phyloP scores from a whole-genome alignment of 2,888 invertebrate species.

The Drosophila meridiana region DNA sequence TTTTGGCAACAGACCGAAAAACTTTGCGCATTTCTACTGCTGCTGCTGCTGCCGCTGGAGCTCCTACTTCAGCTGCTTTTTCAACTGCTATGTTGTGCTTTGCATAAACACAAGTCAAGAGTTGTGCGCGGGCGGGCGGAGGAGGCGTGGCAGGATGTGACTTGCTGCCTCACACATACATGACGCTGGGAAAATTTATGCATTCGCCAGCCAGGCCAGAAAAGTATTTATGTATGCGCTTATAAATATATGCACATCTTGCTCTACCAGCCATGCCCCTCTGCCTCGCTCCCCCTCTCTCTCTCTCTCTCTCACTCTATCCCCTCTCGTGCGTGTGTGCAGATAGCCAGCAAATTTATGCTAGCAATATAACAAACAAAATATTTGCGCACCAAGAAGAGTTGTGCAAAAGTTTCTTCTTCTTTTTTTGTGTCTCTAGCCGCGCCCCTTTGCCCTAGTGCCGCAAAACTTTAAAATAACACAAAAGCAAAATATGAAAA shows the following conservation, averaged over 20 bases:
- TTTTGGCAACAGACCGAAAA: conserved; percentile 75
- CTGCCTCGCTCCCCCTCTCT: conserved; percentile 10
- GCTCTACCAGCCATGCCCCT: conserved; percentile 8
- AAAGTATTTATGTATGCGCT: conserved; percentile 78
- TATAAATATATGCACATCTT: conserved; percentile 74
- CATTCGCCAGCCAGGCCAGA: conserved; percentile 71
- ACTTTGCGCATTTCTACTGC: conserved; percentile 55
- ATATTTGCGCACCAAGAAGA: conserved; percentile 73
- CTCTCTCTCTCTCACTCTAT: conserved; percentile 11
- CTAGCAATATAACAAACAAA: conserved; percentile 77
- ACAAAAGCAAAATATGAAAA: conserved; percentile 50
- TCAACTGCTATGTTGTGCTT: conserved; percentile 62
- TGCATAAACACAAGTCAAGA: conserved; percentile 76
- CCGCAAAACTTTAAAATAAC: conserved; percentile 70
- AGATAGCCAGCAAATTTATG: conserved; percentile 77
- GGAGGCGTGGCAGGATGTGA: conserved; percentile 45
- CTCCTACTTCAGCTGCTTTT: conserved; percentile 35
- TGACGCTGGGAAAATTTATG: conserved; percentile 66
- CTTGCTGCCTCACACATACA: conserved; percentile 49
- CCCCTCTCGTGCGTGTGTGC: conserved; percentile 42
- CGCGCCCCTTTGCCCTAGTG: conserved; percentile 11
- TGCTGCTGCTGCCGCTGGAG: conserved; percentile 9
- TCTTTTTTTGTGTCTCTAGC: conserved; percentile 8
- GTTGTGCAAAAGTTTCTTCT: conserved; percentile 57
- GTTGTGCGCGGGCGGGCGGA: conserved; percentile 21